Percentiles rank a stretch among this genome's conserved stretches.
phyloP scores from a whole-genome alignment of 2,113 vertebrate species.

The Sinocyclocheilus rhinocerous region DNA sequence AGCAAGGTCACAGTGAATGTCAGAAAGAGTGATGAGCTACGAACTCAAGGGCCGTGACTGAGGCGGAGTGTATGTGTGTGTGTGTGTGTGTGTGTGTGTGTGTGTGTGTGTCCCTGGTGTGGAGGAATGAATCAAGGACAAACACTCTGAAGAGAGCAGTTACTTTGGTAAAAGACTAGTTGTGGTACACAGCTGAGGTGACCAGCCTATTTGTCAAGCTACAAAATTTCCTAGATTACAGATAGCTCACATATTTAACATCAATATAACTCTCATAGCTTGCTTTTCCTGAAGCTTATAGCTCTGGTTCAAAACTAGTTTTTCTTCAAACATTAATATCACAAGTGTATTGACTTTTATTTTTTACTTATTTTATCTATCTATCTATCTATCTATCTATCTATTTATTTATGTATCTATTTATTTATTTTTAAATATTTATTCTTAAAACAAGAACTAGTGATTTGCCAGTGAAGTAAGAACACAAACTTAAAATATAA shows the following conservation, averaged over 20 bases:
- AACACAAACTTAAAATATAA: not conserved
- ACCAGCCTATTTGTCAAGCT: not conserved
- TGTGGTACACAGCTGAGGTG: not conserved
- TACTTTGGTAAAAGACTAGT: constrained; percentile 20
- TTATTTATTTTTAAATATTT: not conserved
- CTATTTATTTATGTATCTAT: not conserved
- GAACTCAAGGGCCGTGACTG: not conserved
- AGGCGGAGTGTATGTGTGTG: not conserved
- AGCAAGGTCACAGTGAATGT: not conserved
- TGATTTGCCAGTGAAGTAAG: not conserved
- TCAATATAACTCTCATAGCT: not conserved
- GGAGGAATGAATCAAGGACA: constrained; percentile 17
- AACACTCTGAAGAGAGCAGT: not conserved
- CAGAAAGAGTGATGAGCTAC: not conserved
- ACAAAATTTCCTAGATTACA: not conserved
- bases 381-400: not conserved
- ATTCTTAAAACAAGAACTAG: not conserved
- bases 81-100: not conserved
- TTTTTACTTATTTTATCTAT: not conserved
- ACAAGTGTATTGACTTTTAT: not conserved
- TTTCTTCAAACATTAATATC: not conserved
- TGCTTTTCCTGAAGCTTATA: not conserved
- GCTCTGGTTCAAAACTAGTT: not conserved
- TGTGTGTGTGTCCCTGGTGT: not conserved
- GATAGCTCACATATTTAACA: not conserved